Base-by-base conservation (phyloP, 2,113 vertebrate species). In the Pelusios castaneus region DNA sequence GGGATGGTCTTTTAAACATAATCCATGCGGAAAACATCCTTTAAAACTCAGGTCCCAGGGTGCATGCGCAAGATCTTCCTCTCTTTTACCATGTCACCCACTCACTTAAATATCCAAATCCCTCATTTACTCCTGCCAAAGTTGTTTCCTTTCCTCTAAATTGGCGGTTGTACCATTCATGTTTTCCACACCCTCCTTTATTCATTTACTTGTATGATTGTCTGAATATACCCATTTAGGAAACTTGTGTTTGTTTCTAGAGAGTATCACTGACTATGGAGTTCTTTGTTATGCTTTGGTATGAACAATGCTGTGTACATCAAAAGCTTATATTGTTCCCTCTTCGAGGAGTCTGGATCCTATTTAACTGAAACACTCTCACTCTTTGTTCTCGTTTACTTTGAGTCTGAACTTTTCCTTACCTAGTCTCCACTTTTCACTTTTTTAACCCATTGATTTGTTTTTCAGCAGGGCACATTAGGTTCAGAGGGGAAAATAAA, bases 1-100 rank as follows among this genome's bases (percentile, higher is more conserved):
- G n/a, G 78, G 14, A 78, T 56, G 27, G 12, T 21, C 85, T 94
- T 91, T 4, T 77, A n/a, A 27, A 73, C 80, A 17, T 27, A 87
- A 49, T 77, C 29, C 8, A 2, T 63, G 4, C 34, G 34, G 60
- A 0, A 1, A 80, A 58, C 27, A 27, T 58, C 56, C 56, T 24
- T 56, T 79, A 38, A 87, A 25, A 58, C 21, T 85, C 27, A 43
- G 75, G 38, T 51, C 17, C 54, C 12, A 4, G 17, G 38, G 81
- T 54, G 29, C 9, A 6, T 38, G 29, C 52, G 21, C 85, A 29
- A 91, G 84, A 51, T 10, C 45, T 58, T 82, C 67, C 29, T 34
- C 89, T 90, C 51, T 86, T 83, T 47, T 84, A 31, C 41, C 92
- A 34, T 29, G 8, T 76, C 85, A 60, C 85, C 70, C 5, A 7